A percentile compares a stretch with the other conserved stretches of the same genome.
phyloP scores from a whole-genome alignment of 1,140 invertebrate species.

The Bilobella aurantiaca region DNA sequence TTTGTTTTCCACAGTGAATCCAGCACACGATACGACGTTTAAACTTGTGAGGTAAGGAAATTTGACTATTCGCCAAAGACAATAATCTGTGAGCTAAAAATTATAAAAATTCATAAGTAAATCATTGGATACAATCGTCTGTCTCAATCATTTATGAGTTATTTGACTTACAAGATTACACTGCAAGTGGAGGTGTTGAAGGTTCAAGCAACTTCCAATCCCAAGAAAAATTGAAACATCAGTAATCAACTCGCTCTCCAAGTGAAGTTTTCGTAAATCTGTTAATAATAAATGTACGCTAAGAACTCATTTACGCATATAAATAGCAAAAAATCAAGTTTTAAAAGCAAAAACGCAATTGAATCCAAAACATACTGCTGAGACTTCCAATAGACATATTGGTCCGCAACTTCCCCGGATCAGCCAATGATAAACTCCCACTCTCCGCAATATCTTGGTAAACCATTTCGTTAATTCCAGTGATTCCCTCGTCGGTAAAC shows the following conservation, averaged over 20 bases:
- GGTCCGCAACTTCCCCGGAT: not conserved
- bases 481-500: not conserved
- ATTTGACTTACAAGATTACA: not conserved
- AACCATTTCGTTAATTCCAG: not conserved
- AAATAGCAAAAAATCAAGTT: no score
- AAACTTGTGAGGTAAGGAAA: not conserved
- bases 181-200: not conserved
- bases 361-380: not conserved
- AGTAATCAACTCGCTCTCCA: not conserved
- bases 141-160: not conserved
- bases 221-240: not conserved
- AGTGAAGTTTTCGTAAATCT: slow-evolving; percentile 1
- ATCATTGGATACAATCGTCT: not conserved
- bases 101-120: not conserved
- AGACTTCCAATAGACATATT: not conserved
- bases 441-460: not conserved
- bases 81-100: not conserved
- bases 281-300: not conserved
- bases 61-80: not conserved
- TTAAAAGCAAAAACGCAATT: not conserved
- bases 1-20: not conserved
- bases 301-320: not conserved
- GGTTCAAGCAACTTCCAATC: not conserved
- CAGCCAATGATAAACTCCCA: not conserved
- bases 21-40: not conserved